Percentiles rank a stretch among this genome's conserved stretches.
These are phyloP conservation scores for Minunthozetes semirufus DNA, from an alignment of 2,888 invertebrate genomes.

Conservation along the genomic window DNA sequence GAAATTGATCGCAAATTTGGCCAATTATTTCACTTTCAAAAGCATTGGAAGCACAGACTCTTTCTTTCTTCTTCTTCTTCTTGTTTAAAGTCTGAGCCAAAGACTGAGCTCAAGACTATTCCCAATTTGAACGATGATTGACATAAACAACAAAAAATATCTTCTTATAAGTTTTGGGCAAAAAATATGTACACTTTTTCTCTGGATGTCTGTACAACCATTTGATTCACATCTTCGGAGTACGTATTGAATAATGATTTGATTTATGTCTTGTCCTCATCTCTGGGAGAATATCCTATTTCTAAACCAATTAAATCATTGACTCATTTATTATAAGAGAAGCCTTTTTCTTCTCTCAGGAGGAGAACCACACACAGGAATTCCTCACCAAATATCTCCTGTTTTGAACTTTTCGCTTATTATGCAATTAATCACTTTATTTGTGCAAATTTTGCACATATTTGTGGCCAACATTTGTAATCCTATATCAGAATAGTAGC, in stretches of 20 bases:
- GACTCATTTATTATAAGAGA: background rate
- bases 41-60: too few relatives aligned
- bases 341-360: background rate
- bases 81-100: too few relatives aligned
- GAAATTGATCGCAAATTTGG: too few relatives aligned
- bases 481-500: background rate
- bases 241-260: background rate
- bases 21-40: too few relatives aligned
- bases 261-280: background rate
- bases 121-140: too few relatives aligned
- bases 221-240: background rate
- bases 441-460: conserved; percentile 25
- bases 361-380: too few relatives aligned
- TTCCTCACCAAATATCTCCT: conserved; percentile 10
- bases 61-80: too few relatives aligned
- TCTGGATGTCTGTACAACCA: background rate
- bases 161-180: too few relatives aligned
- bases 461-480: background rate
- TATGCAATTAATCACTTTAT: conserved; percentile 25
- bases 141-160: too few relatives aligned
- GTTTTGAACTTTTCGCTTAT: conserved; percentile 20
- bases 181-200: too few relatives aligned
- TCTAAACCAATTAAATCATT: conserved; percentile 20
- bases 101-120: too few relatives aligned
- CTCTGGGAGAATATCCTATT: background rate